Percentiles rank a stretch among this genome's conserved stretches.
Conservation (phyloP, 2,797 vertebrate genomes). For the Crocodylus rhombifer region DNA sequence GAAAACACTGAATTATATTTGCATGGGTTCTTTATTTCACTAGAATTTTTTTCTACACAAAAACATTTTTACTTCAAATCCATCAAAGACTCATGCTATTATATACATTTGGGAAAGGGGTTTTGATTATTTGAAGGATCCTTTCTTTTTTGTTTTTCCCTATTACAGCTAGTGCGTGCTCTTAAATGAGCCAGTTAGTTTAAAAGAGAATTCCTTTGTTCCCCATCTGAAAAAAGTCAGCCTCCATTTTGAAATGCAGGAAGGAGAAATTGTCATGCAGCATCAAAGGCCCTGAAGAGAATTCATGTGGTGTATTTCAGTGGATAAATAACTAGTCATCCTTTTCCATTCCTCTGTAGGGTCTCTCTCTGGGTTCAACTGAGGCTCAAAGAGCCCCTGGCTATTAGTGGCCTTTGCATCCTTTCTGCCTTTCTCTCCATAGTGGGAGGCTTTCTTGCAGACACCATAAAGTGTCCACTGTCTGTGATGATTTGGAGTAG, state of each 20-base stretch:
- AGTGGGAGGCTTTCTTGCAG: background rate
- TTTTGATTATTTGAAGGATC: background rate
- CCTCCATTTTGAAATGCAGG: background rate
- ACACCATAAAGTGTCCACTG: background rate
- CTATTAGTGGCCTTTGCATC: background rate
- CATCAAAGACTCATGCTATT: background rate
- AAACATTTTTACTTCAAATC: too few species aligned
- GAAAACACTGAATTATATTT: background rate
- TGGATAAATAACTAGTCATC: background rate
- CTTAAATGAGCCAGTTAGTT: background rate
- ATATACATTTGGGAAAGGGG: too few species aligned
- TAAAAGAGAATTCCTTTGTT: background rate
- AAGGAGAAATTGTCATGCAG: background rate
- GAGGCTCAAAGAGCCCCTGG: background rate
- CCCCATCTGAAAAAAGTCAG: accelerated
- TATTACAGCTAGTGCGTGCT: background rate
- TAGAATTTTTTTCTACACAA: background rate
- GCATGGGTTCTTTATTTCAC: background rate
- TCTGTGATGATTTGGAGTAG: background rate
- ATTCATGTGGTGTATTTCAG: background rate
- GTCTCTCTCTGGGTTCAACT: accelerated
- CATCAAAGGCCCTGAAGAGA: background rate
- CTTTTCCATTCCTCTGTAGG: background rate
- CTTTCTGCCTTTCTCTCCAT: background rate
- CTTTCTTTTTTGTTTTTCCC: too few species aligned